phyloP scores from a whole-genome alignment of 2,888 invertebrate genomes.

The Petrolisthes manimaculis region DNA sequence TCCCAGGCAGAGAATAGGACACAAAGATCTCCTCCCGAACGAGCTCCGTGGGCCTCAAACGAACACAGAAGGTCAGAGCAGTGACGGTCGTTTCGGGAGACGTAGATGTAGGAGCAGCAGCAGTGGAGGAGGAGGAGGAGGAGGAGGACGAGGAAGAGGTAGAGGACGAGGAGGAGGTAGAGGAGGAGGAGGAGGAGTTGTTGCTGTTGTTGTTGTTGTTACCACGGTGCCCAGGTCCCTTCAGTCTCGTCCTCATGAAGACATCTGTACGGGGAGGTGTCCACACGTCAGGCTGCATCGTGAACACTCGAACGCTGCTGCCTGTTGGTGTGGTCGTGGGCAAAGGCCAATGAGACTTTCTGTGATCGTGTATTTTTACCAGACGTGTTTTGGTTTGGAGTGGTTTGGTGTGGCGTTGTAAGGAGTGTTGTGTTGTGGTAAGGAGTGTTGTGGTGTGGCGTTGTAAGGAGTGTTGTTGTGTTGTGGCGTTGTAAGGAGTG shows the following conservation, averaged over 20 bases:
- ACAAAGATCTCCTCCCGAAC: conserved; percentile 22
- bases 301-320: conserved; percentile 14
- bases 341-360: no score
- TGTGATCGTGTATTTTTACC: not conserved
- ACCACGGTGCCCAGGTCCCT: not conserved
- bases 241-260: conserved; percentile 16
- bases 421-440: not conserved
- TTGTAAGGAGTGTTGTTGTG: not conserved
- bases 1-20: conserved; percentile 36
- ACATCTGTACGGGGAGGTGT: conserved; percentile 12
- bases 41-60: conserved; percentile 12
- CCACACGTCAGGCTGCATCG: conserved; percentile 34
- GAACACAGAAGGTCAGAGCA: conserved; percentile 24
- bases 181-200: no score
- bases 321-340: not conserved
- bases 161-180: no score
- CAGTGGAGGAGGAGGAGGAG: no score
- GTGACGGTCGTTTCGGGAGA: not conserved
- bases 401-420: not conserved
- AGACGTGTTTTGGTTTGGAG: not conserved
- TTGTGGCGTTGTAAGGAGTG: not conserved
- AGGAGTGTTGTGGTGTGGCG: no score
- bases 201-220: not conserved
- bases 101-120: no score
- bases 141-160: not conserved